Conservation (phyloP, 2,888 invertebrate genomes). For the Drosophila lutescens region DNA sequence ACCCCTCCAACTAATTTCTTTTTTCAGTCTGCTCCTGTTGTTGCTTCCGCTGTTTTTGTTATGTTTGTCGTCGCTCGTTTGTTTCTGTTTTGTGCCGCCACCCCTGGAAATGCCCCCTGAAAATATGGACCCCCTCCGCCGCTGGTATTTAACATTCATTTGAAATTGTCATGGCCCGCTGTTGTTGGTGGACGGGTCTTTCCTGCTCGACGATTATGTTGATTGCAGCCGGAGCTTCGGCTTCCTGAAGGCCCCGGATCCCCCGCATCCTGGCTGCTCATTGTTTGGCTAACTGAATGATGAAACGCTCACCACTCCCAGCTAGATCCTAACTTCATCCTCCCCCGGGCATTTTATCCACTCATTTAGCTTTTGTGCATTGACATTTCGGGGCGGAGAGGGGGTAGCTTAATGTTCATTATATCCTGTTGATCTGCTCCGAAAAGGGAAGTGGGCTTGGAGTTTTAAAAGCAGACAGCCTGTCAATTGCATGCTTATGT, state of each 20-base stretch:
- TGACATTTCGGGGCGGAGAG: conserved; percentile 40
- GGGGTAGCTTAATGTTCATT: conserved; percentile 72
- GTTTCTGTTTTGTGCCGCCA: conserved; percentile 49
- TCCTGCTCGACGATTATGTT: conserved; percentile 79
- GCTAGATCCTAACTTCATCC: conserved; percentile 12
- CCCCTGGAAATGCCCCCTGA: neutral
- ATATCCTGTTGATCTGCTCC: conserved; percentile 77
- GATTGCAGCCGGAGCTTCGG: conserved; percentile 67
- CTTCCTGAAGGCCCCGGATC: conserved; percentile 66
- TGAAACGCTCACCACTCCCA: conserved; percentile 27
- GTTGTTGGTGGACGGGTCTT: conserved; percentile 53
- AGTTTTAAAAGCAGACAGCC: conserved; percentile 36
- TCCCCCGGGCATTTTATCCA: conserved; percentile 58
- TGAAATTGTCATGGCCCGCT: conserved; percentile 73
- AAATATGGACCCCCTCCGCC: neutral
- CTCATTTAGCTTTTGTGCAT: conserved; percentile 69
- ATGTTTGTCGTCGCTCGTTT: conserved; percentile 54
- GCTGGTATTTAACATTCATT: conserved; percentile 75
- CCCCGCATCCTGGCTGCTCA: conserved; percentile 59
- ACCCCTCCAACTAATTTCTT: conserved; percentile 15
- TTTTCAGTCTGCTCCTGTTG: conserved; percentile 23
- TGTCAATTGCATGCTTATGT: conserved; percentile 64
- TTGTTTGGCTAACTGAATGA: conserved; percentile 79
- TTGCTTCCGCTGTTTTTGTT: conserved; percentile 52
- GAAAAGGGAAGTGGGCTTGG: conserved; percentile 52